Evolutionary conservation across 1,140 invertebrate species (phyloP), one percentile per base, ranked within the genome.

Genomic region (Microplitis mediator): DNA sequence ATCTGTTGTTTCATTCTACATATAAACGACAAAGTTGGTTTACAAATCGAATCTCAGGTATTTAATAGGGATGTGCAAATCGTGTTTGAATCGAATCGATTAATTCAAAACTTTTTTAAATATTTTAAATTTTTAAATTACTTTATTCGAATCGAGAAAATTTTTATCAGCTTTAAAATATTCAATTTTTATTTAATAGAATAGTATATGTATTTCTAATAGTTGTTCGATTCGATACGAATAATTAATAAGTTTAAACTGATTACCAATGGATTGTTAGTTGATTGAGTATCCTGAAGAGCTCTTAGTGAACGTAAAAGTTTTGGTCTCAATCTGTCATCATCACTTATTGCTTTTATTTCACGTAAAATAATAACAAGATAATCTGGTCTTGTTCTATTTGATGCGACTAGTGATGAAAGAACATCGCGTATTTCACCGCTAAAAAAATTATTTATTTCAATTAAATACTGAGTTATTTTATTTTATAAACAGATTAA

Each of bases 381-480:
- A 78, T 91, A 92, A 76, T 92, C 90, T 1, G 92, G 91, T 71
- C 91, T 86, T 60, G 86, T 89, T 81, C 91, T 91, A 81, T 93
- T 93, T 1, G 90, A 91, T 1, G 90, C 89, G 35, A 94, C 91
- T 11, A 93, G 83, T 3, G 91, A 89, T n/a, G 90, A 90, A 1
- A 94, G 88, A 79, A 92, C 90, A 11, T 92, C 90, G 78, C 76
- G 78, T 77, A 83, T 76, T 69, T 84, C 82, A 13, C 72, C 71
- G 45, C 81, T 82, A 23, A 4, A 72, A 64, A 58, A 54, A 56
- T 2, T 31, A 45, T 14, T 36, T 13, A 16, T 36, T 36, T 4
- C 3, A 13, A n/a, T 54, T 54, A 4, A 54, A 45, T 45, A 45
- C 3, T 31, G 23, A 60, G 31, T 60, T 23, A 31, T 6, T 31